phyloP scores from a whole-genome alignment of 2,113 vertebrate species.

The Paralichthys olivaceus region DNA sequence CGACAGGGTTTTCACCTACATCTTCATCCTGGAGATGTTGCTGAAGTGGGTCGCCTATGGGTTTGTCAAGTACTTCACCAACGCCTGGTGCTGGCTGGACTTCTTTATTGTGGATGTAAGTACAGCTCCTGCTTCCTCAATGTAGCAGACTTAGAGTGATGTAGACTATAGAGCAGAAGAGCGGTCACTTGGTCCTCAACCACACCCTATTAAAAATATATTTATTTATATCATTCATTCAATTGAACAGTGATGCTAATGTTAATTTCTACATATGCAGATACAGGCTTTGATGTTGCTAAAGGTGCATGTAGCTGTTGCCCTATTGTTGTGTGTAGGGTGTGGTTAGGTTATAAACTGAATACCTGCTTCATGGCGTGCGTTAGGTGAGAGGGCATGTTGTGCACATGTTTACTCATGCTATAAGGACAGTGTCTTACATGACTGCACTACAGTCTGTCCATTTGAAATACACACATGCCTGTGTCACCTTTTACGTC shows the following conservation, averaged over 20 bases:
- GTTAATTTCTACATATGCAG: slow-evolving; percentile 1
- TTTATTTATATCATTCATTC: background rate
- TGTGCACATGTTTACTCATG: background rate
- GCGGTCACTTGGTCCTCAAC: slow-evolving; percentile 25
- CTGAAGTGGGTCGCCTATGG: slow-evolving; percentile 98
- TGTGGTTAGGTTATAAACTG: slow-evolving; percentile 62
- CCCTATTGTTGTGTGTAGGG: slow-evolving; percentile 43
- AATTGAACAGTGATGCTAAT: slow-evolving; percentile 7
- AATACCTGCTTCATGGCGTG: slow-evolving; percentile 51
- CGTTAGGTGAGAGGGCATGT: slow-evolving; percentile 51
- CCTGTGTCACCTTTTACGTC: slow-evolving; percentile 69
- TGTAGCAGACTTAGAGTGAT: slow-evolving; percentile 4
- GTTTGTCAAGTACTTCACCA: slow-evolving; percentile 99
- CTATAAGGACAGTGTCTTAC: slow-evolving; percentile 55
- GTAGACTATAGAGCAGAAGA: slow-evolving; percentile 2
- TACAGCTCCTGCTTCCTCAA: slow-evolving; percentile 59
- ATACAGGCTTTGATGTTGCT: slow-evolving; percentile 8
- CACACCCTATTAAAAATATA: slow-evolving; percentile 36
- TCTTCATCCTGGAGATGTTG: slow-evolving; percentile 99
- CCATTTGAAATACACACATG: slow-evolving; percentile 36
- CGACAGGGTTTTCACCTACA: slow-evolving; percentile 98
- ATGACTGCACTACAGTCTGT: slow-evolving; percentile 55
- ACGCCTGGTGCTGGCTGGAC: slow-evolving; percentile 99
- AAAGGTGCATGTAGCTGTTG: background rate
- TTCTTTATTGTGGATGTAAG: slow-evolving; percentile 99